A percentile compares a stretch with the other conserved stretches of the same genome.
These are phyloP conservation scores for Sceloporus undulatus DNA, from an alignment of 2,113 vertebrate genomes.

Conservation along the genomic window DNA sequence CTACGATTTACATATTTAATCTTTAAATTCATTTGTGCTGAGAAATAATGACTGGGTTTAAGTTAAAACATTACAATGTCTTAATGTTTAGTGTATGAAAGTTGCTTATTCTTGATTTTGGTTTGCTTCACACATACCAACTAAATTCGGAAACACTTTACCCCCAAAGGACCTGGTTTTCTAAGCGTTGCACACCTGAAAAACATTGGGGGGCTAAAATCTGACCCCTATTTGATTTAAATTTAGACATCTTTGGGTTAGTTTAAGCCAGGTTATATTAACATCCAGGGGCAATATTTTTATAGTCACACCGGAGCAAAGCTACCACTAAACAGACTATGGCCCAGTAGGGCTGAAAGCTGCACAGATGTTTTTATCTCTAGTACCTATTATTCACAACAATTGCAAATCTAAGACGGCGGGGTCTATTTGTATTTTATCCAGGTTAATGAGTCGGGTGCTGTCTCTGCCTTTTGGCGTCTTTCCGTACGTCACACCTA, in stretches of 20 bases:
- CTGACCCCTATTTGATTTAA: not conserved
- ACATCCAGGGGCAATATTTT: not conserved
- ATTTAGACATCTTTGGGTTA: not conserved
- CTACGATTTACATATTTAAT: not conserved
- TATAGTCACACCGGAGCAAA: too few species aligned
- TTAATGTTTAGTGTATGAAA: not conserved
- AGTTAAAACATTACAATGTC: not conserved
- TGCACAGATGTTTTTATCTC: not conserved
- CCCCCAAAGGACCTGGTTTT: not conserved
- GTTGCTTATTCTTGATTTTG: not conserved
- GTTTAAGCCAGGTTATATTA: not conserved
- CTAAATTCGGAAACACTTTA: not conserved
- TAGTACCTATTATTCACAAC: too few species aligned
- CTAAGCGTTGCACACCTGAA: not conserved
- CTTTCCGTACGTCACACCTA: too few species aligned
- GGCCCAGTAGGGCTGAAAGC: not conserved
- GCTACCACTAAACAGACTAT: too few species aligned
- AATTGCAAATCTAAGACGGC: too few species aligned
- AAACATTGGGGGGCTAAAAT: not conserved
- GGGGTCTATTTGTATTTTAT: too few species aligned
- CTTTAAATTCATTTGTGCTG: not conserved
- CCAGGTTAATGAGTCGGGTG: too few species aligned
- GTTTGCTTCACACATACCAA: not conserved
- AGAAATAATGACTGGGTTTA: not conserved
- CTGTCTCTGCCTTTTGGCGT: too few species aligned